Conservation (phyloP, 2,888 invertebrate species). For the Ceraclea dissimilis region DNA sequence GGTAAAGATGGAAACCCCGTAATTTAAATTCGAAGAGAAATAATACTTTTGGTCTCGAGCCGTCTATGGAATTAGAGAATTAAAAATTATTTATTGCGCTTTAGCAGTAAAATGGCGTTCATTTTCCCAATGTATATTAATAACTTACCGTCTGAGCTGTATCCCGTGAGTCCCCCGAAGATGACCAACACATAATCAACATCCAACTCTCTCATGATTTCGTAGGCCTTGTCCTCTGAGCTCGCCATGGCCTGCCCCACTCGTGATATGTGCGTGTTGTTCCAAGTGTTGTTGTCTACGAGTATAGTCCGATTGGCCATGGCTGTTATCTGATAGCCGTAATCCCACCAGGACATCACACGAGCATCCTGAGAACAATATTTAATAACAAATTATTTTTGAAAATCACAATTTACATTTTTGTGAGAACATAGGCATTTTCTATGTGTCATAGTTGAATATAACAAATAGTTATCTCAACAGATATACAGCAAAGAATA, state of each 20-base stretch:
- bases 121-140: too few relatives aligned
- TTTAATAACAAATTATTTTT: too few relatives aligned
- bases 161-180: constrained; percentile 97
- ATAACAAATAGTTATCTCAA: too few relatives aligned
- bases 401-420: too few relatives aligned
- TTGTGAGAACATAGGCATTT: too few relatives aligned
- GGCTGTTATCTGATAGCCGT: constrained; percentile 97
- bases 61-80: too few relatives aligned
- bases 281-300: constrained; percentile 99
- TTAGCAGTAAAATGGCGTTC: too few relatives aligned
- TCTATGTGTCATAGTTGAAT: too few relatives aligned
- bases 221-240: constrained; percentile 92
- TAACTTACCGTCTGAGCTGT: constrained; percentile 90
- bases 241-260: constrained; percentile 99
- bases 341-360: constrained; percentile 99
- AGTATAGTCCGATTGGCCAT: constrained; percentile 98
- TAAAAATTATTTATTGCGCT: too few relatives aligned
- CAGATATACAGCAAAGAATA: neutral
- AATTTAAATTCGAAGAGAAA: too few relatives aligned
- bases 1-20: too few relatives aligned
- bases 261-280: constrained; percentile 96
- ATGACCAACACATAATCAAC: constrained; percentile 98
- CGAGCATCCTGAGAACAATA: constrained; percentile 67
- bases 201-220: constrained; percentile 95
- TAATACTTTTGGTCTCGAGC: too few relatives aligned